Evolutionary conservation across 2,797 vertebrate species (phyloP), one percentile per base, ranked within the genome.

Genomic region (Mormyrops boulengeri): DNA sequence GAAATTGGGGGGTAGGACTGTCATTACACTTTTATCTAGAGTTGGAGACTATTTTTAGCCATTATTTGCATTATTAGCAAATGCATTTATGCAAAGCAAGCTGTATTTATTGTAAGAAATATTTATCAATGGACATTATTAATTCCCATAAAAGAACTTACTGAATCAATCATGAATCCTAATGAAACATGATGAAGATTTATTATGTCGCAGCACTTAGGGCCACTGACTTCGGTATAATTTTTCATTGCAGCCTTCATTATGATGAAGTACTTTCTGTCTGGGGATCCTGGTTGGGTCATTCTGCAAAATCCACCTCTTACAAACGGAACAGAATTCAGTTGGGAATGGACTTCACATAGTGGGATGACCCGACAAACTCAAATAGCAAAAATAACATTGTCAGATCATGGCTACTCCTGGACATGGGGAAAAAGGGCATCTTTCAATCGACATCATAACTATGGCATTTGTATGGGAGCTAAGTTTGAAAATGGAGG

Each of bases 301-400:
- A 47, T 0, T 89, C 62, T 90, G 12, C 12, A 8, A 55, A 50
- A 11, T 19, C 62, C 87, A 22, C 0, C 30, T 34, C 60, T 80
- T 30, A 80, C 1, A 4, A 66, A 62, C 3, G 87, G 41, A 30
- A 80, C 80, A 14, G 55, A 88, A 30, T 88, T 89, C 53, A 55
- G 47, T 19, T 91, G 89, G 89, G n/a, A 85, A 47, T 88, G 89
- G 90, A 90, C 60, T 17, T 57, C 90, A 26, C 90, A 91, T 88
- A 50, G 88, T 57, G 26, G 89, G 47, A 49, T 9, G 44, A 69
- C 30, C 30, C 66, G 55, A 22, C 22, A 50, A 8, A 22, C 41
- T 11, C 41, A 47, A 86, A 34, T 90, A 86, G 89, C 62, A 55
- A 77, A 6, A 19, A 86, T 88, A 44, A 52, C 4, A 6, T 12